phyloP scores from a whole-genome alignment of 2,797 vertebrate genomes.

The Adrianichthys oophorus region DNA sequence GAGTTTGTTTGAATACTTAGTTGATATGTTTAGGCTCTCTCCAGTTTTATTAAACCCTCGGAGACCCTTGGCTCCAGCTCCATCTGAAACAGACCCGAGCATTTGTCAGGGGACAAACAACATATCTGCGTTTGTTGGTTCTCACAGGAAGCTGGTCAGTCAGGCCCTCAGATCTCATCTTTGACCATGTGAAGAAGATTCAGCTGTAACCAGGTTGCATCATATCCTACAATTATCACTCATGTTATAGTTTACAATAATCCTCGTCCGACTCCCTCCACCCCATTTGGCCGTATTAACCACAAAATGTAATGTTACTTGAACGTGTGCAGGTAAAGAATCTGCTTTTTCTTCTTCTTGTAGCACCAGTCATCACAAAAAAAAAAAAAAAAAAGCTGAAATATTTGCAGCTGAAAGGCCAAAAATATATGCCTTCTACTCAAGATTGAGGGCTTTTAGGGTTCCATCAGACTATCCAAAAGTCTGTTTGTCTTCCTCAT shows the following conservation, averaged over 20 bases:
- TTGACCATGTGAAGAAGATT: constrained; percentile 3
- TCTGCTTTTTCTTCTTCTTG: too few relatives aligned
- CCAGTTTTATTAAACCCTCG: constrained; percentile 36
- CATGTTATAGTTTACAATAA: too few relatives aligned
- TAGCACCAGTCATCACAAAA: too few relatives aligned
- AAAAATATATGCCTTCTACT: neutral
- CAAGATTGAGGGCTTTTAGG: neutral
- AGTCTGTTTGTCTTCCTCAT: constrained; percentile 12
- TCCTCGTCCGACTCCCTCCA: too few relatives aligned
- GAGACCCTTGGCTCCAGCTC: constrained; percentile 23
- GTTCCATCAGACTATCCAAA: neutral
- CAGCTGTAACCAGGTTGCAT: neutral
- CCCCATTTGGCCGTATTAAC: too few relatives aligned
- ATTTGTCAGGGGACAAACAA: constrained; percentile 40
- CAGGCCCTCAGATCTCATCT: constrained; percentile 34
- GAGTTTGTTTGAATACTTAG: constrained; percentile 48
- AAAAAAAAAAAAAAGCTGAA: neutral
- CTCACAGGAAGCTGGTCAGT: constrained; percentile 55
- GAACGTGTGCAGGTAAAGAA: too few relatives aligned
- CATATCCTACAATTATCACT: too few relatives aligned
- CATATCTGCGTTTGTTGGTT: constrained; percentile 51
- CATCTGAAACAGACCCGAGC: constrained; percentile 12
- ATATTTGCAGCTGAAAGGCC: neutral
- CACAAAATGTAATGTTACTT: too few relatives aligned
- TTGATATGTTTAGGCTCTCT: constrained; percentile 49